phyloP scores from a whole-genome alignment of 2,797 vertebrate genomes.

The Manis javanica region DNA sequence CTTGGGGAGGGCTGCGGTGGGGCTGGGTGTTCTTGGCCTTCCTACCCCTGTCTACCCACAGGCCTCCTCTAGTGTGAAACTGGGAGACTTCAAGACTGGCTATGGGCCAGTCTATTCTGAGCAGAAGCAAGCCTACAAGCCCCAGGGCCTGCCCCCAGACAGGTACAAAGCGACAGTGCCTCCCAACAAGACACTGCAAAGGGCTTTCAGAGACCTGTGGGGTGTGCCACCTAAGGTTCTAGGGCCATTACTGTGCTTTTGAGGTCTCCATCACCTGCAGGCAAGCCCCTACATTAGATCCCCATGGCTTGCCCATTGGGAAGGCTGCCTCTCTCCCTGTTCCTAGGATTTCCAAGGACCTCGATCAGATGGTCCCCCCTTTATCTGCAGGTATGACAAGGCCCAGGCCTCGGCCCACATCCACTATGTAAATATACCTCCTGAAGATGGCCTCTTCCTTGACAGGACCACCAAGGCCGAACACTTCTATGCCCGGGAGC shows the following conservation, averaged over 20 bases:
- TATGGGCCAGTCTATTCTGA: neutral
- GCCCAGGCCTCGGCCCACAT: neutral
- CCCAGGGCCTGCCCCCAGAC: neutral
- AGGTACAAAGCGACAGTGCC: slow-evolving; percentile 50
- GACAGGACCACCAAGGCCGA: neutral
- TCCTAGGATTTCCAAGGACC: neutral
- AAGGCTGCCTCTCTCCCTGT: neutral
- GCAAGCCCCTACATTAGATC: neutral
- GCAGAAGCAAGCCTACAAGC: slow-evolving; percentile 49
- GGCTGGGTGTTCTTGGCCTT: neutral
- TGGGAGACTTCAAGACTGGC: slow-evolving; percentile 55
- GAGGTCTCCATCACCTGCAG: neutral
- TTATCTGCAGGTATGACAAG: slow-evolving; percentile 72
- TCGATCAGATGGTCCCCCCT: no score
- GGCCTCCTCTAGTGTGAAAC: slow-evolving; percentile 40
- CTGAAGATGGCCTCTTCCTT: slow-evolving; percentile 23
- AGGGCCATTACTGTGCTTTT: neutral
- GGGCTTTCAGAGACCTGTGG: neutral
- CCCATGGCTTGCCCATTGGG: neutral
- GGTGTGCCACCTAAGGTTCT: neutral
- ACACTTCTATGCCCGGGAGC: slow-evolving; percentile 16
- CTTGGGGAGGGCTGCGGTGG: neutral
- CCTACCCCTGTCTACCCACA: neutral
- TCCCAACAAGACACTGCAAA: neutral
- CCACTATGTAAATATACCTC: neutral